Evolutionary conservation across 2,113 vertebrate species (phyloP), one percentile per base, ranked within the genome.

Genomic region (Progne subis): DNA sequence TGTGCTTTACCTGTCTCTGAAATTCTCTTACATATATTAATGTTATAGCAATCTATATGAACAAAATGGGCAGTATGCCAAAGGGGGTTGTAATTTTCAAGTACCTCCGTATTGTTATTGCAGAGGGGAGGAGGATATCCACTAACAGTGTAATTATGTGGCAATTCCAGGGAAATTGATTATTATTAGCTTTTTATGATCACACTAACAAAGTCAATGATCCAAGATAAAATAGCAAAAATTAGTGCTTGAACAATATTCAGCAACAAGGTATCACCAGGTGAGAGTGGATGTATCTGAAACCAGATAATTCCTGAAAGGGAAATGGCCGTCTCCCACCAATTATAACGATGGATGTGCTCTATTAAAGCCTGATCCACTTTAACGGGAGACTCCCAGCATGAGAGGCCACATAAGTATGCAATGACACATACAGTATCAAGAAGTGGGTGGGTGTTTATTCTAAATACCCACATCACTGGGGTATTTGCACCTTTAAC

Each of bases 401-500:
- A 43, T 39, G 74, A 95, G 72, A 86, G 88, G 90, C 93, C 93
- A 79, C 11, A 7, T 74, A 96, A 96, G 94, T 95, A 96, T 97
- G 96, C 96, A 97, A 94, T 86, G 90, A 96, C 90, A 97, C 95
- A 90, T 96, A 75, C 88, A 88, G 92, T 79, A 94, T 93, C 57
- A 14, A 95, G 90, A 93, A 93, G 93, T 86, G 95, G 72, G 96
- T 83, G 93, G 94, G 94, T 88, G 95, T 96, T 97, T 96, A 96
- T 96, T 96, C 88, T 97, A 95, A 94, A 97, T 96, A 94, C 94
- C 95, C 90, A 82, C 90, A 96, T 86, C 53, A 55, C 61, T 26
- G 92, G 94, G 93, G 95, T 96, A 96, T 95, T 96, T 90, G 90
- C 94, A 94, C 92, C 93, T 96, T 96, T 88, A 93, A 86, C 93